phyloP scores from a whole-genome alignment of 2,113 vertebrate genomes.

The Corydoras sp. region DNA sequence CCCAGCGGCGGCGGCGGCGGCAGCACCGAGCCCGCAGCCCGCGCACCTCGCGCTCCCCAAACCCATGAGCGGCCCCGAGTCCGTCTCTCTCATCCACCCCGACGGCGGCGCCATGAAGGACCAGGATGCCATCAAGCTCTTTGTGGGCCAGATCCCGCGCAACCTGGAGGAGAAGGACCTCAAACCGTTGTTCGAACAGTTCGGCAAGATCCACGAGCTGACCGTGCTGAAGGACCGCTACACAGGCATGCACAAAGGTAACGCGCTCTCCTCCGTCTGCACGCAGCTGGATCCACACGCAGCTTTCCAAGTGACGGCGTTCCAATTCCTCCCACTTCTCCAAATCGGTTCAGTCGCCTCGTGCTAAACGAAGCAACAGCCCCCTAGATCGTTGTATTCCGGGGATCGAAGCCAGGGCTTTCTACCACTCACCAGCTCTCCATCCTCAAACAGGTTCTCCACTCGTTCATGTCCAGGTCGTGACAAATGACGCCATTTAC shows the following conservation, averaged over 20 bases:
- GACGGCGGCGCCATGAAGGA: slow-evolving; percentile 74
- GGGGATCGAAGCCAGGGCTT: too few relatives aligned
- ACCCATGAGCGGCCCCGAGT: slow-evolving; percentile 74
- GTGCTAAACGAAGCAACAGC: too few relatives aligned
- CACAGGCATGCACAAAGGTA: slow-evolving; percentile 48
- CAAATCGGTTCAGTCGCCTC: too few relatives aligned
- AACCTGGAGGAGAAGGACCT: slow-evolving; percentile 43
- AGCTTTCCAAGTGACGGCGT: too few relatives aligned
- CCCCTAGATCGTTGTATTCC: too few relatives aligned
- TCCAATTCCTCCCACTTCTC: too few relatives aligned
- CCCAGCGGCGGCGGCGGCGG: slow-evolving; percentile 10
- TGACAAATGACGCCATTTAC: too few relatives aligned
- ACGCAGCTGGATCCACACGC: too few relatives aligned
- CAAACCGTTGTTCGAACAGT: slow-evolving; percentile 42
- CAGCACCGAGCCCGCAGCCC: slow-evolving; percentile 55
- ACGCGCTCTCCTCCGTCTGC: neutral
- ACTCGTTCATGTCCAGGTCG: too few relatives aligned
- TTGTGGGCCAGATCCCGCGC: slow-evolving; percentile 50
- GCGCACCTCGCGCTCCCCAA: slow-evolving; percentile 65
- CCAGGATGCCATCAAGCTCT: slow-evolving; percentile 82
- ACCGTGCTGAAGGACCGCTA: slow-evolving; percentile 46
- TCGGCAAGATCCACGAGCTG: slow-evolving; percentile 45
- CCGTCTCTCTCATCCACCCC: slow-evolving; percentile 63
- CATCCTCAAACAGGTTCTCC: too few relatives aligned
- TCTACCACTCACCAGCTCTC: too few relatives aligned